Conservation (phyloP, 92 coral and sea anemone genomes). For the Phenganax subtilis region DNA sequence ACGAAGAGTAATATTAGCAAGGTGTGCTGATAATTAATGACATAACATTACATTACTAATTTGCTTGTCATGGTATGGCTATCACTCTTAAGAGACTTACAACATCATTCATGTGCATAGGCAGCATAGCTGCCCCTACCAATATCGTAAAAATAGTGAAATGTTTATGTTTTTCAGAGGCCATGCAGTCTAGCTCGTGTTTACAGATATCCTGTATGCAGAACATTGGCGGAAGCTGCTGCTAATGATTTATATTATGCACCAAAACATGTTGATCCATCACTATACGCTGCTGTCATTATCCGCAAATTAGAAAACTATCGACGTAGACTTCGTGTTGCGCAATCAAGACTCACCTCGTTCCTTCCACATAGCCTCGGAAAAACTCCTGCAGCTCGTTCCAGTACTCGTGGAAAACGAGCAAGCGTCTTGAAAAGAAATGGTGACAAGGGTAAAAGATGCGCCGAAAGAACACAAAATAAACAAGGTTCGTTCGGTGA, state of each 20-base stretch:
- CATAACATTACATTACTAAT: too few relatives aligned
- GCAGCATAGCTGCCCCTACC: too few relatives aligned
- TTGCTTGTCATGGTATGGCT: too few relatives aligned
- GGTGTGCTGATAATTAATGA: too few relatives aligned
- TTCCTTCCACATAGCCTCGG: not conserved
- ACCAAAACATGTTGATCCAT: not conserved
- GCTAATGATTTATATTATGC: constrained; percentile 7
- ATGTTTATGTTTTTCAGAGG: not conserved
- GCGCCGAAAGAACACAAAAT: too few relatives aligned
- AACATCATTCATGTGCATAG: too few relatives aligned
- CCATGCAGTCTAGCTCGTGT: not conserved
- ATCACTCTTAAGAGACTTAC: too few relatives aligned
- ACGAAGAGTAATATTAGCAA: too few relatives aligned
- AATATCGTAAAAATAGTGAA: too few relatives aligned
- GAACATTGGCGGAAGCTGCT: constrained; percentile 9
- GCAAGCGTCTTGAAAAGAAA: too few relatives aligned
- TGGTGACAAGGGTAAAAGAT: too few relatives aligned
- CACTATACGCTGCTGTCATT: constrained; percentile 4
- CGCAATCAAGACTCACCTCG: constrained; percentile 4
- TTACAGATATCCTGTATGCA: not conserved
- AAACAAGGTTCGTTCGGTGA: not conserved
- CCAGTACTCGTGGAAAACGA: not conserved
- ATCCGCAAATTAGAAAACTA: constrained; percentile 28
- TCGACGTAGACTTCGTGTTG: constrained; percentile 12
- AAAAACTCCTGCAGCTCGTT: not conserved